Percentiles rank a stretch among this genome's conserved stretches.
Conservation (phyloP, 2,888 invertebrate genomes). For the Galeopsomyia nigrocyanea region DNA sequence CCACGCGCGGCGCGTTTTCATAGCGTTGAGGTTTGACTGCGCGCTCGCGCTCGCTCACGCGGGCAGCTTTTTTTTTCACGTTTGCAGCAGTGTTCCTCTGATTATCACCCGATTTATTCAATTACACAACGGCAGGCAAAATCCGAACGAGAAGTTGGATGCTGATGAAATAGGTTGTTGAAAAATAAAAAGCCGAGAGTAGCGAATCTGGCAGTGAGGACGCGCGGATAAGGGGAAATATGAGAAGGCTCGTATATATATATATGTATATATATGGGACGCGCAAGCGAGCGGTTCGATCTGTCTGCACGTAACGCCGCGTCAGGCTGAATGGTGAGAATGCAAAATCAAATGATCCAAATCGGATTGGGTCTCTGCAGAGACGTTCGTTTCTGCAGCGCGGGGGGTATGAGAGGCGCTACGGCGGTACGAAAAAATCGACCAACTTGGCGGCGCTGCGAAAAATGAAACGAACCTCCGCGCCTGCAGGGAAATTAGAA, state of each 20-base stretch:
- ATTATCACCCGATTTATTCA: no score
- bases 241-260: slow-evolving; percentile 1
- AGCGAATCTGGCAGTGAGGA: slow-evolving; percentile 19
- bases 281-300: slow-evolving; percentile 23
- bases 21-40: no score
- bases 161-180: not conserved
- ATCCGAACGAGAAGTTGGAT: no score
- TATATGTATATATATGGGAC: not conserved
- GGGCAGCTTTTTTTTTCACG: no score
- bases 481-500: slow-evolving; percentile 6
- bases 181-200: not conserved
- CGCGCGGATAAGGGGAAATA: slow-evolving; percentile 36
- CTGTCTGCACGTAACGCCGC: slow-evolving; percentile 41
- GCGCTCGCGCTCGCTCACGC: no score
- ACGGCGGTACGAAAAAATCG: slow-evolving; percentile 31
- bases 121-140: no score
- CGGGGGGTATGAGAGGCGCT: slow-evolving; percentile 30
- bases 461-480: slow-evolving; percentile 21
- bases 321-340: slow-evolving; percentile 41
- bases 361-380: slow-evolving; percentile 37
- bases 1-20: no score
- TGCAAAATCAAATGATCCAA: slow-evolving; percentile 47
- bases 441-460: slow-evolving; percentile 12
- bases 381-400: slow-evolving; percentile 13
- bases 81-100: no score